Base-by-base conservation (phyloP, 1,140 invertebrate genomes). In the Drosophila tani region DNA sequence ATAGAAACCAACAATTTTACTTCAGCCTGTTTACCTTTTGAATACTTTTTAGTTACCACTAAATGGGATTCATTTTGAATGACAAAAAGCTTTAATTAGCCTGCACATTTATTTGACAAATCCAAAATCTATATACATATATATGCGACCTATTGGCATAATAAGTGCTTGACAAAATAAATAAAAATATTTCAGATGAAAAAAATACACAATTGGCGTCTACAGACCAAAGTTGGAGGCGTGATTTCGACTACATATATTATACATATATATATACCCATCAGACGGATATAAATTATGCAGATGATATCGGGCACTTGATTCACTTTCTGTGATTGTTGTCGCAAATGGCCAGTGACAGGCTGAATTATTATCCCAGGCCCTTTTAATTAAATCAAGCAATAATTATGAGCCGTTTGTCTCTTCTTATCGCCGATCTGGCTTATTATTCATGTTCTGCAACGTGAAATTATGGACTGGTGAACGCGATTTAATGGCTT, bases 301-400 rank as follows among this genome's bases (percentile, higher is more conserved):
- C 60, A 79, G 64, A 81, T 75, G 21, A 45, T 63, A 35, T 53
- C 17, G 3, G 9, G 17, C 17, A 53, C 46, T 49, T 60, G 2
- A 17, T 50, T 29, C 2, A 0, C 27, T 35, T 19, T 2, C 27
- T 41, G 41, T 55, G 19, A 29, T 75, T 55, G 41, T 35, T 71
- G 51, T 75, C 51, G 43, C 70, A 66, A 75, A 56, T 64, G 57
- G 32, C 58, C 32, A 40, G 55, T 29, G 56, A 47, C 19, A 35
- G 17, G 21, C 15, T 64, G 62, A 73, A 68, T 78, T 58, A 75
- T 69, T 74, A 11, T 68, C 51, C 49, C 35, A 47, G 51, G 35
- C 46, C 41, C 24, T 56, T 64, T 80, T 68, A 74, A 66, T 67
- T 58, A 79, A 81, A 81, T 77, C 70, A 63, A 49, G 57, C 29